These are phyloP conservation scores for Gibbula magus DNA, from an alignment of 2,888 invertebrate genomes.

Conservation along the genomic window DNA sequence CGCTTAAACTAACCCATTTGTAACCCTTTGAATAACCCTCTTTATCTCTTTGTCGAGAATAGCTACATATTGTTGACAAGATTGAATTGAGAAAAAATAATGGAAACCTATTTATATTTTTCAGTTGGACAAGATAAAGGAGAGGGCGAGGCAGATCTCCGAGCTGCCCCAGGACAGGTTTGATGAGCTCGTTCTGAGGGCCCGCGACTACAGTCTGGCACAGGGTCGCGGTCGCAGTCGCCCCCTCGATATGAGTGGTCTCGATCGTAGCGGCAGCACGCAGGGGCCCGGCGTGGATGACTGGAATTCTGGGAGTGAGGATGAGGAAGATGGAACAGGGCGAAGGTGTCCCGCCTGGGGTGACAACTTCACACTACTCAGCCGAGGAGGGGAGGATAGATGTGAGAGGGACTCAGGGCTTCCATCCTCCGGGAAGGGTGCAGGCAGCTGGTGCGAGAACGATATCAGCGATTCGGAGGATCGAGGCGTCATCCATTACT, in stretches of 20 bases:
- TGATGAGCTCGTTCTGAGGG: slow-evolving; percentile 59
- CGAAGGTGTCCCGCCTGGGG: not conserved
- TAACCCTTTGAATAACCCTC: no score
- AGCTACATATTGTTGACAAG: not conserved
- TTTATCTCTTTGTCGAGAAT: not conserved
- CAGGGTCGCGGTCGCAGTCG: slow-evolving; percentile 38
- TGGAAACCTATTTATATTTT: slow-evolving; percentile 37
- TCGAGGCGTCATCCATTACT: slow-evolving; percentile 54
- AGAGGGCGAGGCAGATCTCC: slow-evolving; percentile 57
- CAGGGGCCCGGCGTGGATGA: slow-evolving; percentile 20
- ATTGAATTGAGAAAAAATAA: not conserved
- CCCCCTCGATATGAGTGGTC: slow-evolving; percentile 7
- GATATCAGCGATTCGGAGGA: slow-evolving; percentile 50
- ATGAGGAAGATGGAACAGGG: not conserved
- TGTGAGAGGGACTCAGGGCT: slow-evolving; percentile 49
- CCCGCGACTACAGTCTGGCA: slow-evolving; percentile 64
- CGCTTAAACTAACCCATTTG: no score
- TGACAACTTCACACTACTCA: not conserved
- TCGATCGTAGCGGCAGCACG: not conserved
- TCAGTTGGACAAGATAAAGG: slow-evolving; percentile 64
- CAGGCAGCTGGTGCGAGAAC: slow-evolving; percentile 48
- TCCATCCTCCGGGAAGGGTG: slow-evolving; percentile 56
- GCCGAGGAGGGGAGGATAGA: not conserved
- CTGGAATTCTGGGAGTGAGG: slow-evolving; percentile 22
- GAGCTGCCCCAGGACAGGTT: slow-evolving; percentile 64